Base-by-base conservation (phyloP, 2,113 vertebrate species). In the Delphinapterus leucas region DNA sequence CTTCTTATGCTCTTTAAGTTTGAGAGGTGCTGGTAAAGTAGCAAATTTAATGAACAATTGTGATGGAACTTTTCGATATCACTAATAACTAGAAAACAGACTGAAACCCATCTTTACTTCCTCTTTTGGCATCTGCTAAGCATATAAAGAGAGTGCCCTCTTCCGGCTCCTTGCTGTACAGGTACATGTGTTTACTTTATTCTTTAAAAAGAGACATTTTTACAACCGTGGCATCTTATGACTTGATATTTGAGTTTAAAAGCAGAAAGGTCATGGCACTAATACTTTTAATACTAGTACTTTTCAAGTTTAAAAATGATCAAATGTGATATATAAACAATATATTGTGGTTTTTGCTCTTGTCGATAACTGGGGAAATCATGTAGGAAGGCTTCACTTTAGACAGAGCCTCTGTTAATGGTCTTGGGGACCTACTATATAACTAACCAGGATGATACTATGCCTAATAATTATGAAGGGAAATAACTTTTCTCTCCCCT, bases 61-160 rank as follows among this genome's bases (percentile, higher is more conserved):
- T 2, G 17, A 61, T 12, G 81, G 77, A 28, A 26, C 18, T 82
- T 83, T 76, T 76, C 55, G 47, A 68, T 8, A 28, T 89, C 53
- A 18, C 23, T 88, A 26, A 6, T 49, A 83, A 76, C 41, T 41
- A 12, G 67, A 67, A 81, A 89, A 13, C 25, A 28, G n/a, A 67
- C 88, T 31, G 41, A 96, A 97, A 12, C 83, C 79, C 58, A 21
- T 17, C 80, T 60, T 3, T n/a, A 2, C 0, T 20, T 28, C 4
- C 2, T 5, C 23, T n/a, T 65, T 67, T 8, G 20, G 14, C 47
- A 4, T 33, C 12, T 80, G 80, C 88, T 88, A 83, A n/a, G 38
- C 26, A 14, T 95, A 31, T 87, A 33, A 55, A 86, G 63, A 96
- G 17, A 97, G 70, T 86, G 98, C 97, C 98, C 98, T 98, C 98